Evolutionary conservation across 2,888 invertebrate species (phyloP), one percentile per base, ranked within the genome.

Genomic region (Diachrysia chrysitis): DNA sequence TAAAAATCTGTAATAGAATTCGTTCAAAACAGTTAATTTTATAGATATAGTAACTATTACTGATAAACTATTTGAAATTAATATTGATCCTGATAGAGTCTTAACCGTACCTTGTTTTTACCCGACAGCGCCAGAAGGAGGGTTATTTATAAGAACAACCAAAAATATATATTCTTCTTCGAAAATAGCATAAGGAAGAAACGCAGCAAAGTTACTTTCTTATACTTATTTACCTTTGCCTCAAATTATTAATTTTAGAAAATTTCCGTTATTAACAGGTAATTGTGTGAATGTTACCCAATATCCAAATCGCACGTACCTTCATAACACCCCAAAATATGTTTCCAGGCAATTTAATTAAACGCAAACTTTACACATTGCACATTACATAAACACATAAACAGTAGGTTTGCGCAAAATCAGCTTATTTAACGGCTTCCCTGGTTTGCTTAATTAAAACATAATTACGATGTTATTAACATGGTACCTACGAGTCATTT

Each of bases 401-500:
- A 17, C 17, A 42, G 42, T 29, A 56, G 14, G 46, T 21, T 48
- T 9, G 17, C 42, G 19, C 19, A 51, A 10, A 62, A 61, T 25
- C 54, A 58, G 42, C n/a, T 37, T 54, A 48, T 58, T 62, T 58
- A 51, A 48, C 57, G 55, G 35, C 35, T 48, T 58, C 16, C 53
- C 32, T 9, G 29, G 56, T 54, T 59, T 19, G 16, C 53, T 58
- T 62, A 70, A 73, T 70, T 59, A 57, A 67, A 69, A 64, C 48
- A 51, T 70, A 66, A 71, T 68, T 58, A 70, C 25, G 9, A 48
- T 29, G 16, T 29, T 48, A 55, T 62, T 25, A 63, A 29, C 21
- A 14, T 9, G 35, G 29, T n/a, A 25, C 25, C 32, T 9, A 56
- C 42, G 21, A 51, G 25, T 57, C 35, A 66, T 68, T 60, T 63